These are phyloP conservation scores for Chrysogorgia sp. DNA, from an alignment of 92 coral and sea anemone genomes.

Conservation along the genomic window DNA sequence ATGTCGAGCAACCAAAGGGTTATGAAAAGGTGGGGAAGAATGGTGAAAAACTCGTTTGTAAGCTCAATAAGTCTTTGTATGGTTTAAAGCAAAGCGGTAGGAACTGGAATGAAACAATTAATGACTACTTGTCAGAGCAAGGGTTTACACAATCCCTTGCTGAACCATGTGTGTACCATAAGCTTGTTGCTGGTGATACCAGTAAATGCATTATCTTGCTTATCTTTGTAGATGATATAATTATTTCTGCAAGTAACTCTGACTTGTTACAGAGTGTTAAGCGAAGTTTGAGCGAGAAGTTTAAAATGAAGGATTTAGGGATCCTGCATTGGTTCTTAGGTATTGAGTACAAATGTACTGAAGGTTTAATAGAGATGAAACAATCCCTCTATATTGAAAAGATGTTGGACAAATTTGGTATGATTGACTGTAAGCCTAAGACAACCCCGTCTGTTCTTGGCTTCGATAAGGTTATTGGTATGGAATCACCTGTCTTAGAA, in stretches of 20 bases:
- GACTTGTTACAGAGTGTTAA: conserved; percentile 2
- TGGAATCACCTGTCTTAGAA: background rate
- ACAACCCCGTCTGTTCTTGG: conserved; percentile 46
- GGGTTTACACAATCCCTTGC: conserved; percentile 47
- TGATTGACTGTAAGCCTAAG: conserved; percentile 52
- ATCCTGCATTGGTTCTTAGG: conserved; percentile 49
- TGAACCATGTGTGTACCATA: conserved; percentile 41
- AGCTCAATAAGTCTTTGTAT: conserved; percentile 22
- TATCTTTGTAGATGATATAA: too few relatives aligned
- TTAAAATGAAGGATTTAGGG: conserved; percentile 64
- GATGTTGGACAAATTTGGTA: conserved; percentile 35
- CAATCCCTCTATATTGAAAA: conserved; percentile 45
- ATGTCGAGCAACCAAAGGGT: conserved; percentile 56
- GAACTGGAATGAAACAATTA: conserved; percentile 46
- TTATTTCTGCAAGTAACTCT: conserved; percentile 24
- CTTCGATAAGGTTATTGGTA: background rate
- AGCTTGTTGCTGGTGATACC: background rate
- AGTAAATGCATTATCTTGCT: background rate
- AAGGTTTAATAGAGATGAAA: conserved; percentile 13
- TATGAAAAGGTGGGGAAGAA: conserved; percentile 45
- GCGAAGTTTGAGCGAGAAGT: conserved; percentile 31
- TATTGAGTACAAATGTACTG: conserved; percentile 18
- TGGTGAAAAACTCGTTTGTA: conserved; percentile 52
- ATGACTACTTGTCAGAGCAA: conserved; percentile 7
- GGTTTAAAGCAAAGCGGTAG: conserved; percentile 44